phyloP scores from a whole-genome alignment of 1,140 invertebrate species.

The Trialeurodes vaporariorum region DNA sequence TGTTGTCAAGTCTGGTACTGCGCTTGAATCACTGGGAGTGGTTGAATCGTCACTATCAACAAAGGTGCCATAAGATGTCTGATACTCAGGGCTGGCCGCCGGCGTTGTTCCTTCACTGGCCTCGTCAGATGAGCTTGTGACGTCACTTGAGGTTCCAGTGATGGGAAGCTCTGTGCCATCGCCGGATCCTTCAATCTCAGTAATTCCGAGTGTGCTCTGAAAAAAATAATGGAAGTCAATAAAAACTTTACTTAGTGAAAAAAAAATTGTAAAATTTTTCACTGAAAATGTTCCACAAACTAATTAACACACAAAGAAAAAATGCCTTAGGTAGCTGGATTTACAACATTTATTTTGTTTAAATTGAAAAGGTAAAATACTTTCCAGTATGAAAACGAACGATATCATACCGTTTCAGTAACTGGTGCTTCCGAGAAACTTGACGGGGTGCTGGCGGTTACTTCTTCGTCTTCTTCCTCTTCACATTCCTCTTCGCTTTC shows the following conservation, averaged over 20 bases:
- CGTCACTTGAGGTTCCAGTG: background rate
- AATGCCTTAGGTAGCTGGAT: too few species aligned
- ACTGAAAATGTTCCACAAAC: too few species aligned
- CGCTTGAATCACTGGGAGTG: background rate
- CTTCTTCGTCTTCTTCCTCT: slow-evolving; percentile 38
- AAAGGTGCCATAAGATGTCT: background rate
- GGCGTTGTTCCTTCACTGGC: background rate
- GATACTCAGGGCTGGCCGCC: background rate
- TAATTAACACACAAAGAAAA: too few species aligned
- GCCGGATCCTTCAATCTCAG: background rate
- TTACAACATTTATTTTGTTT: too few species aligned
- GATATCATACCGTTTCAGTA: background rate
- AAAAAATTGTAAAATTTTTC: too few species aligned
- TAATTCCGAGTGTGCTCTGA: background rate
- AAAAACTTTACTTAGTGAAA: too few species aligned
- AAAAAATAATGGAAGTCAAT: too few species aligned
- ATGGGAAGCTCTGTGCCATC: background rate
- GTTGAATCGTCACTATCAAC: background rate
- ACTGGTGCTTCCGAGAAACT: slow-evolving; percentile 4
- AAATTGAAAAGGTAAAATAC: too few species aligned
- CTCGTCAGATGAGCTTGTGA: background rate
- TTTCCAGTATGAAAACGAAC: too few species aligned
- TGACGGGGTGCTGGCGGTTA: slow-evolving; percentile 13
- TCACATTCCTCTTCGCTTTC: slow-evolving; percentile 34
- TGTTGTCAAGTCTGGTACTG: background rate